phyloP scores from a whole-genome alignment of 2,113 vertebrate species.

The Ariopsis seemanni region DNA sequence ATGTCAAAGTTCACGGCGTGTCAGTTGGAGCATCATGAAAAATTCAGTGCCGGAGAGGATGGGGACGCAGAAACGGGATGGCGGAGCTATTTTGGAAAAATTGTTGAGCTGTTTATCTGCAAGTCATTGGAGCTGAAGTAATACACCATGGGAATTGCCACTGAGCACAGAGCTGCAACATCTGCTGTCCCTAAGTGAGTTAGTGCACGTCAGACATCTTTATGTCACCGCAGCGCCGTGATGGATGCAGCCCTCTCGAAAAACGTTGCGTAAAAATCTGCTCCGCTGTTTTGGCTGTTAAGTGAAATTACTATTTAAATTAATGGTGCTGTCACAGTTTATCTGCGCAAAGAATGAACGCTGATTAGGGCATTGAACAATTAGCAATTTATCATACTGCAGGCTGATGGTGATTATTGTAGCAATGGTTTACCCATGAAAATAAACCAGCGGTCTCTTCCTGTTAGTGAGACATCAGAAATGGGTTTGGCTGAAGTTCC shows the following conservation, averaged over 20 bases:
- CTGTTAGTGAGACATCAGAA: conserved; percentile 69
- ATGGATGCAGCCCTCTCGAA: conserved; percentile 91
- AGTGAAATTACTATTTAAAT: conserved; percentile 98
- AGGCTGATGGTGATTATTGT: conserved; percentile 98
- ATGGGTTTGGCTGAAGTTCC: conserved; percentile 29
- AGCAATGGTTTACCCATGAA: conserved; percentile 91
- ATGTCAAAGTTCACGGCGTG: conserved; percentile 51
- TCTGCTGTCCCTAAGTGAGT: conserved; percentile 99
- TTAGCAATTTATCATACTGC: conserved; percentile 98
- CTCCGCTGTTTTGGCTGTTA: conserved; percentile 93
- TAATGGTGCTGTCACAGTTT: conserved; percentile 95
- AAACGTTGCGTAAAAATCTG: conserved; percentile 93
- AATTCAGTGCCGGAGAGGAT: conserved; percentile 54
- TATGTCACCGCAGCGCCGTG: conserved; percentile 92
- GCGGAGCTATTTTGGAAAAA: conserved; percentile 82
- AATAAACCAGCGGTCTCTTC: conserved; percentile 93
- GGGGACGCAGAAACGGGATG: conserved; percentile 62
- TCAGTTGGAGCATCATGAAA: conserved; percentile 44
- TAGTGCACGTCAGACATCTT: conserved; percentile 98
- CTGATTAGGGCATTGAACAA: conserved; percentile 99
- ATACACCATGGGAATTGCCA: conserved; percentile 98
- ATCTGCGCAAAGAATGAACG: conserved; percentile 94
- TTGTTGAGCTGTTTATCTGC: conserved; percentile 90
- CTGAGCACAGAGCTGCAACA: conserved; percentile 92
- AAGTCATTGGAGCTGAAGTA: conserved; percentile 99